Evolutionary conservation across 1,140 invertebrate species (phyloP), one percentile per base, ranked within the genome.

Genomic region (Drosophila pallidifrons): DNA sequence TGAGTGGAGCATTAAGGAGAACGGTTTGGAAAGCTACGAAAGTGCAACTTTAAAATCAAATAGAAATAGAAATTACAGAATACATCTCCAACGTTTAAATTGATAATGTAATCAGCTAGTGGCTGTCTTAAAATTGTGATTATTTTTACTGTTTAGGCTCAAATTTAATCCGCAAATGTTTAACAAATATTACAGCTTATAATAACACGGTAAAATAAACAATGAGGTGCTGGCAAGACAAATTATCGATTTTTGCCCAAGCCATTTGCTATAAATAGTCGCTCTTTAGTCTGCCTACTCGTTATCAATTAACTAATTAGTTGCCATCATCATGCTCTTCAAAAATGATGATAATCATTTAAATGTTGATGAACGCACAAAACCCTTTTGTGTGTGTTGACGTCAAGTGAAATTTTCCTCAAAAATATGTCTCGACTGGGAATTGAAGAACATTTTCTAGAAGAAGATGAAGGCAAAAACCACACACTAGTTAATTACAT

Each of bases 291-390:
- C 25, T 43, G 13, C 0, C 35, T 7, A 4, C 54, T 20, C 32
- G 8, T 41, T 57, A 57, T 35, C 49, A 64, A 65, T 65, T 65
- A 55, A 65, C 38, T 35, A 55, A 61, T 69, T 69, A 60, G 58
- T 55, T 61, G 68, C 41, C 28, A 63, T 70, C 15, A 69, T 16
- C 46, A 52, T 52, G 16, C 38, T 11, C 6, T 7, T 11, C 20
- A 11, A 68, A 73, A 46, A 54, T 46, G 47, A 73, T 73, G 46
- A 46, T 59, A 68, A 60, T 66, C 61, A 51, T 72, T 57, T 20
- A 43, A 20, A 20, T 61, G 38, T 30, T 47, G 20, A 49, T n/a
- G 32, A 10, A 38, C 3, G 10, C 25, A 28, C n/a, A 38, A 10
- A 46, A 30, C 47, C 28, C 54, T 54, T 69, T 61, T 25, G 20